Base-by-base conservation (phyloP, 2,113 vertebrate species). In the Alectura lathami region DNA sequence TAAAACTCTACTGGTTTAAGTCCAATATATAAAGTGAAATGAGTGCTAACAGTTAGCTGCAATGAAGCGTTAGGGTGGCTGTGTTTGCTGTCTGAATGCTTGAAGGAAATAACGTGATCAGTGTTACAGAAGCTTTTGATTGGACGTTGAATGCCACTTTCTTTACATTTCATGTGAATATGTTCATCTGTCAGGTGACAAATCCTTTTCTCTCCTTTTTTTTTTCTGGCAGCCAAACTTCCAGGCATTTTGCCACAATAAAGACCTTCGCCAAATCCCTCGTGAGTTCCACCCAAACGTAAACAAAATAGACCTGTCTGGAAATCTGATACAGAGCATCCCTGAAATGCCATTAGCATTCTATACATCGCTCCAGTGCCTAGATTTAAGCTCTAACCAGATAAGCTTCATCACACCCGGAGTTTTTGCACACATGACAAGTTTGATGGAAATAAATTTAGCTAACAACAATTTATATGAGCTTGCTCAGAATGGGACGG, bases 341-440 rank as follows among this genome's bases (percentile, higher is more conserved):
- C 97, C 97, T 29, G 83, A 89, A 56, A 98, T 96, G 8, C 97
- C 98, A 0, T 91, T 99, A 38, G 94, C 96, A 2, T 94, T 94
- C 80, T 98, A 98, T 81, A 94, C 70, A 3, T 96, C 90, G 7
- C 94, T 99, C 43, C 98, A 89, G 17, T 97, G 92, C 40, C 97
- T 99, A 83, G 98, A 99, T 74, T 97, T 99, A 27, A 98, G 98
- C 75, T 86, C 94, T 29, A 99, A 99, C 75, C 97, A 98, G 96
- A 99, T 99, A 74, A 97, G 97, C 66, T 99, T 98, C 96, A 98
- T 99, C 85, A 97, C 98, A 6, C 98, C 98, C 0, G 98, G 98
- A 1, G 97, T 98, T 74, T 99, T 99, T 14, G 91, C 95, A 68
- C 87, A 97, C 66, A 98, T 99, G 97, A 96, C 83, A 0, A 97